These are phyloP conservation scores for Zoanthus gigantus DNA, from an alignment of 92 coral and sea anemone species.

Conservation along the genomic window DNA sequence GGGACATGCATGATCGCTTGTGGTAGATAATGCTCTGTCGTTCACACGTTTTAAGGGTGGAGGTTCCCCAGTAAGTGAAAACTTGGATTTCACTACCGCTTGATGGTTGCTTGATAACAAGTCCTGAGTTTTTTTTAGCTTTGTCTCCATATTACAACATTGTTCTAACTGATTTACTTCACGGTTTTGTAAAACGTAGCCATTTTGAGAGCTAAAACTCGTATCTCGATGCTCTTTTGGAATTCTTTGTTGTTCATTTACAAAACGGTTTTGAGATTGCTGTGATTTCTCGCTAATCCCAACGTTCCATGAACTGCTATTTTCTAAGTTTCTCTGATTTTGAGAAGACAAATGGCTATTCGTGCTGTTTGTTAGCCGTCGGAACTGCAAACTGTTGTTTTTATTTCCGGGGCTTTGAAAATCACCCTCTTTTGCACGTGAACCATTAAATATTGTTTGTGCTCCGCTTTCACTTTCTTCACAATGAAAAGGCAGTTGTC, in stretches of 20 bases:
- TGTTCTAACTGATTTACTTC: not conserved
- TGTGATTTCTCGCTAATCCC: not conserved
- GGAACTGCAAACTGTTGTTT: conserved; percentile 9
- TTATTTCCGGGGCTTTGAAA: not conserved
- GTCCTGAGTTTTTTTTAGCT: conserved; percentile 13
- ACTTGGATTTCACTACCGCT: not conserved
- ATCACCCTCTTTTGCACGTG: not conserved
- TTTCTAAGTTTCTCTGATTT: not conserved
- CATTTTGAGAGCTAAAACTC: not conserved
- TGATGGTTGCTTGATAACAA: not conserved
- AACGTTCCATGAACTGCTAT: not conserved
- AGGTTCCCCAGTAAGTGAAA: not conserved
- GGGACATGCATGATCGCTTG: conserved; percentile 1
- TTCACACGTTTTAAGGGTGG: conserved; percentile 33
- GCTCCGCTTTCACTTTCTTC: not conserved
- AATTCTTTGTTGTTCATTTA: not conserved
- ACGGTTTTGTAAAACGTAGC: not conserved
- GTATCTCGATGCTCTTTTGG: not conserved
- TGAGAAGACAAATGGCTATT: not conserved
- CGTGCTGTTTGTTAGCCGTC: not conserved
- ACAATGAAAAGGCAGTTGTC: not conserved
- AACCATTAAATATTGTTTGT: not conserved
- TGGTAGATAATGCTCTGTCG: not conserved
- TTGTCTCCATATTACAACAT: not conserved
- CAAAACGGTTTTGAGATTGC: not conserved